These are phyloP conservation scores for Volucella inanis DNA, from an alignment of 2,888 invertebrate species.

Conservation along the genomic window DNA sequence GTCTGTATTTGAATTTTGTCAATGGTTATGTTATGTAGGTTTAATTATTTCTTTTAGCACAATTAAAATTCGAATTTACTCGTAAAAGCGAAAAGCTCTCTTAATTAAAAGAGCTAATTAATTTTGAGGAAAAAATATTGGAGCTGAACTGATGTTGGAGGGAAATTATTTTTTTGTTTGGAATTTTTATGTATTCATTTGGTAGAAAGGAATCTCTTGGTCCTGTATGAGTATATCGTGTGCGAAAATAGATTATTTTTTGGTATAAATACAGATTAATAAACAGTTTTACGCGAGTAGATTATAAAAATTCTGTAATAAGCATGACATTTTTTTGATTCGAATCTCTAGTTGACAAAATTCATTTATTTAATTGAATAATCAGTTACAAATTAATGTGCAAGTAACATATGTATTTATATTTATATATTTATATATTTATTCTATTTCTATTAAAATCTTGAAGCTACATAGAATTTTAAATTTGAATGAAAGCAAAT, in stretches of 20 bases:
- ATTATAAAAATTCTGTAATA: background rate
- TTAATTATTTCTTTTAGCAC: no score
- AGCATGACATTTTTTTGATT: background rate
- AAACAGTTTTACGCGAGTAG: background rate
- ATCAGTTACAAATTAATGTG: no score
- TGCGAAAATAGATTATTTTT: conserved; percentile 1
- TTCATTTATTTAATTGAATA: no score
- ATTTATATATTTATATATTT: no score
- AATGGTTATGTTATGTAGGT: no score
- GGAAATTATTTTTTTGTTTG: conserved; percentile 17
- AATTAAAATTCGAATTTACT: no score
- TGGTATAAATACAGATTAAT: background rate
- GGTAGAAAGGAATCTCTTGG: background rate
- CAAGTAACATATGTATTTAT: no score
- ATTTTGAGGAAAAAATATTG: background rate
- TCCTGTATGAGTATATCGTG: background rate
- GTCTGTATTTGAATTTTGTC: no score
- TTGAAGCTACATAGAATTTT: no score
- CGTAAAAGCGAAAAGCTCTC: background rate
- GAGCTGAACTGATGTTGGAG: background rate
- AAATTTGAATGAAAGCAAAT: no score
- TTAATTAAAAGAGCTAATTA: conserved; percentile 9
- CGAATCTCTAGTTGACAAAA: no score
- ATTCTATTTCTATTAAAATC: no score
- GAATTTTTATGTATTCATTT: conserved; percentile 19